Base-by-base conservation (phyloP, 2,888 invertebrate genomes). In the Machimus rusticus region DNA sequence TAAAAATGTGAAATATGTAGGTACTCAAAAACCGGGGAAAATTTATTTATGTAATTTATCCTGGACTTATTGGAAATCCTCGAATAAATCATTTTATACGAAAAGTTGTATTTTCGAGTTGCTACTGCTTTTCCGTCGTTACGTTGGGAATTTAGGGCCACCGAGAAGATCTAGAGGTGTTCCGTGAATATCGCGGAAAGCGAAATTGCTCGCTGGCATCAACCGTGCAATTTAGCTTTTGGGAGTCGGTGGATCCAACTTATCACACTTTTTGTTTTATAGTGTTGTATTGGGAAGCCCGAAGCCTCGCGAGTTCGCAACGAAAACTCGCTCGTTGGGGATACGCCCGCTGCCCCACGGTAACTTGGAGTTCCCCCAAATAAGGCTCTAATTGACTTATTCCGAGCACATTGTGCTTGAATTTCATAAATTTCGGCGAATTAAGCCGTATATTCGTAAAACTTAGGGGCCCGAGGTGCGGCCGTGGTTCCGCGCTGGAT, bases 351-450 rank as follows among this genome's bases (percentile, higher is more conserved):
- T 12, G 43, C 43, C 4, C 43, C 76, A 5, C 14, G 39, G 23
- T 23, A 78, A 78, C 37, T 78, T 43, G 5, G 19, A 46, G 37
- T 19, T n/a, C 14, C 9, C 5, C n/a, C 55, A 81, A 81, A 31
- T 81, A 34, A 55, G 55, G 31, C 39, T 55, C 28, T 55, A 55
- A 81, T 81, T 55, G 51, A 81, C 81, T 81, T 81, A 81, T 46
- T 46, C 79, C 14, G 28, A 55, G 55, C 81, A 34, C n/a, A 81
- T 81, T 55, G 55, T 39, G n/a, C 81, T 55, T 55, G 55, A 81
- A 37, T 31, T 79, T 51, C 81, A 81, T 16, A 81, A 81, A 81
- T 81, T 55, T 55, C 19, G 31, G n/a, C 16, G 31, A 81, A 81
- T 81, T 81, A 81, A 28, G 31, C 55, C 51, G 81, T 81, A 46